Base-by-base conservation (phyloP, 2,113 vertebrate species). In the Heterochromis multidens region DNA sequence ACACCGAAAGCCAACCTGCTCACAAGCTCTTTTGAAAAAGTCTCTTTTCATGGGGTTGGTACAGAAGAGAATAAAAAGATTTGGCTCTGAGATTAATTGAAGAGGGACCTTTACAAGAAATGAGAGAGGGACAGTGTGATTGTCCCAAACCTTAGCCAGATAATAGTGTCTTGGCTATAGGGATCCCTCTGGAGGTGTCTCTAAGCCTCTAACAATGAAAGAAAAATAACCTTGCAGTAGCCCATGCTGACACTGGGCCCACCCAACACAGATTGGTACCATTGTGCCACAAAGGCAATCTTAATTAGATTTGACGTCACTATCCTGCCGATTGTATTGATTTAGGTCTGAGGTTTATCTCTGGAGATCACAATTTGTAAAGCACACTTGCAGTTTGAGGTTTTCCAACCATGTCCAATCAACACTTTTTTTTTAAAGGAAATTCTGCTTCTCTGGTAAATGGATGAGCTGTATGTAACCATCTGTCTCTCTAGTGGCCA, bases 271-370 rank as follows among this genome's bases (percentile, higher is more conserved):
- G 91, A 95, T 94, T 91, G 91, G 63, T 81, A 87, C 91, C 82
- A 91, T 93, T 95, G 93, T 95, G 88, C 79, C 87, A 79, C 52
- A 58, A 70, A 27, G 65, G 85, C 85, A 89, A 92, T 93, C 93
- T 95, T 95, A 95, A 96, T 96, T 95, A 93, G 93, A 89, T 95
- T 93, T 93, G 92, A 93, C 88, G 92, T 93, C 91, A 92, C 86
- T 52, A 57, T 84, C 74, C 89, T 35, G 86, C 65, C 43, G 25
- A 84, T 90, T 88, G 87, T 89, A 93, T 93, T 89, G 89, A 90
- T 90, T 87, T 61, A 17, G 77, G 62, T 49, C 84, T n/a, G 54
- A 77, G 65, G 82, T 93, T 87, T 77, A 86, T 93, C 94, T 84
- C 88, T 56, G 6, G 88, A 90, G 92, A 94, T 89, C 86, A 56